Conservation (phyloP, 2,113 vertebrate species). For the Phainopepla nitens region DNA sequence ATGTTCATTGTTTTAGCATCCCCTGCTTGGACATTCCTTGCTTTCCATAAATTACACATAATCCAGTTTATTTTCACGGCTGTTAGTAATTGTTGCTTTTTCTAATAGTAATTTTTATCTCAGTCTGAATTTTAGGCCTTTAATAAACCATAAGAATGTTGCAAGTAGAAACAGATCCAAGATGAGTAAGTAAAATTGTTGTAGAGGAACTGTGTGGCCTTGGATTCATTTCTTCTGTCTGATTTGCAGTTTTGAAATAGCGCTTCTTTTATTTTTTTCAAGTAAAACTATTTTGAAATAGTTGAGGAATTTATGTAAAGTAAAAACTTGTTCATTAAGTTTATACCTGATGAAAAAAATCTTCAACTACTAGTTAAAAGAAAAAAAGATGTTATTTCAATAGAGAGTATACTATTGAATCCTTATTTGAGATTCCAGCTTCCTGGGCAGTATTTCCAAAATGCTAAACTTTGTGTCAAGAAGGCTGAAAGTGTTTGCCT, state of each 20-base stretch:
- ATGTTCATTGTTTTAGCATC: constrained; percentile 27
- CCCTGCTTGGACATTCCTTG: constrained; percentile 65
- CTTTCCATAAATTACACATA: constrained; percentile 61
- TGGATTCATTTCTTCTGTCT: background rate
- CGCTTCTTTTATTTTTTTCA: background rate
- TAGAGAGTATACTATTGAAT: background rate
- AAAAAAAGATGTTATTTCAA: background rate
- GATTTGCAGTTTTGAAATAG: background rate
- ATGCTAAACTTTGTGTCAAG: background rate
- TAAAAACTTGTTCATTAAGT: background rate
- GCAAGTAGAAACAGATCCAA: constrained; percentile 5
- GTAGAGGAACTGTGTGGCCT: background rate
- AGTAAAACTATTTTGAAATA: background rate
- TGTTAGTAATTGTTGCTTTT: background rate
- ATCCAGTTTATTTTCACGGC: constrained; percentile 23
- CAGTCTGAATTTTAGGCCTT: background rate
- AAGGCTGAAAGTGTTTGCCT: background rate
- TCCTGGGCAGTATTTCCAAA: background rate
- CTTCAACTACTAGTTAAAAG: background rate
- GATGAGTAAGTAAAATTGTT: background rate
- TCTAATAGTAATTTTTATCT: background rate
- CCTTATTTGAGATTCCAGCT: background rate
- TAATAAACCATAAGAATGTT: constrained; percentile 2
- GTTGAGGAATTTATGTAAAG: background rate
- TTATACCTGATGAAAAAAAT: background rate